Evolutionary conservation across 2,797 vertebrate genomes (phyloP).

Genomic region (Liparis tanakae): DNA sequence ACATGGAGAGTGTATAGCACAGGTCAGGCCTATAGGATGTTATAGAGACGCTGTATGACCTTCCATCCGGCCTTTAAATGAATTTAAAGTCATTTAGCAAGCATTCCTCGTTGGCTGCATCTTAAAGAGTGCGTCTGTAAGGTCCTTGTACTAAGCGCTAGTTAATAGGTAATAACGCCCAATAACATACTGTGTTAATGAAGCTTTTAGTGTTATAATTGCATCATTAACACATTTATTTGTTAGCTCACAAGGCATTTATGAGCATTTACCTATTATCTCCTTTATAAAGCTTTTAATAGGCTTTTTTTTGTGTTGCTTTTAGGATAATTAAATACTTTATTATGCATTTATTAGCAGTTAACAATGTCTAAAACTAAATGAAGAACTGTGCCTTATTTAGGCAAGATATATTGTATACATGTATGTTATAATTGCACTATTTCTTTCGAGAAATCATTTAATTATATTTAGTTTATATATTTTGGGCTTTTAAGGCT

Average conservation of each 20-base stretch:
- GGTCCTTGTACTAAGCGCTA: background rate
- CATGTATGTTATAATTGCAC: too few species aligned
- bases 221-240: background rate
- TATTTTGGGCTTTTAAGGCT: too few species aligned
- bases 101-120: background rate
- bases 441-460: too few species aligned
- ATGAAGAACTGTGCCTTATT: too few species aligned
- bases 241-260: background rate
- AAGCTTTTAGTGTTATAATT: background rate
- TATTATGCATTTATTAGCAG: too few species aligned
- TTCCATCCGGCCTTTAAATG: background rate
- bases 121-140: background rate
- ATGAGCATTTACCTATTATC: background rate
- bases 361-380: too few species aligned
- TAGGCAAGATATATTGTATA: too few species aligned
- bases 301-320: too few species aligned
- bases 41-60: background rate
- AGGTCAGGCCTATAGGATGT: slow-evolving; percentile 60
- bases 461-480: too few species aligned
- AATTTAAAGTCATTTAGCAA: background rate
- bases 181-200: background rate
- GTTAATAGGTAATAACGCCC: background rate
- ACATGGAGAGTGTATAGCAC: slow-evolving; percentile 90
- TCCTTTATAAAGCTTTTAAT: background rate
- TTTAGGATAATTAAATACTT: too few species aligned